These are phyloP conservation scores for Lepilemur ruficaudatus DNA, from an alignment of 2,797 vertebrate species.

Conservation along the genomic window DNA sequence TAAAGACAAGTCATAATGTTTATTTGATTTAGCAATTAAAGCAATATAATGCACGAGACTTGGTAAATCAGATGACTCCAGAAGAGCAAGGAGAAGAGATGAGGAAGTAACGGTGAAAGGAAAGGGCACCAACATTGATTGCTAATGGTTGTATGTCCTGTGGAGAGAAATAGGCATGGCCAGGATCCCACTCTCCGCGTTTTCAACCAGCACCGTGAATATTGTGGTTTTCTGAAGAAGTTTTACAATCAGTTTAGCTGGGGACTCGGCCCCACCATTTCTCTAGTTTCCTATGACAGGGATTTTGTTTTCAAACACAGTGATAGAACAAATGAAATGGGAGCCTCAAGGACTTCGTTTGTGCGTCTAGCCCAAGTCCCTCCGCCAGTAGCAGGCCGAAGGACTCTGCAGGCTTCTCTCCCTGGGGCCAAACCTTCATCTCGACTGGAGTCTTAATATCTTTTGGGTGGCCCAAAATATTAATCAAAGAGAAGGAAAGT, in stretches of 20 bases:
- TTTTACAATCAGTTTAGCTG: not conserved
- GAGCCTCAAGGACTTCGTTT: not conserved
- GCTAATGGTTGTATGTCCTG: not conserved
- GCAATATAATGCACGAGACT: not conserved
- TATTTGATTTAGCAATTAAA: not conserved
- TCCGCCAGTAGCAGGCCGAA: not conserved
- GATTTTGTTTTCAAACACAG: conserved; percentile 2
- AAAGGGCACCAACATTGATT: not conserved
- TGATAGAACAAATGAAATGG: not conserved
- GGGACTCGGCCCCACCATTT: not conserved
- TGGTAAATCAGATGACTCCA: not conserved
- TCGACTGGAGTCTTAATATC: not conserved
- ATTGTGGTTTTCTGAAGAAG: not conserved
- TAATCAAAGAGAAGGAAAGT: not conserved
- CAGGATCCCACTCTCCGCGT: not conserved
- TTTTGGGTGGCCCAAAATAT: not conserved
- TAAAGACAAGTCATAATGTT: not conserved
- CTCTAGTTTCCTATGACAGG: not conserved
- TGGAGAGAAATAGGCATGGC: not conserved
- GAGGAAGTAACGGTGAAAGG: not conserved
- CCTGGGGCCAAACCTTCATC: not conserved
- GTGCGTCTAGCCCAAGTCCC: not conserved
- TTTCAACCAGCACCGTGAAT: not conserved
- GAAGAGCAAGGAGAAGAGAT: not conserved
- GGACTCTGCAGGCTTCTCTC: not conserved